Base-by-base conservation (phyloP, 2,797 vertebrate genomes). In the Hoplostethus atlanticus region DNA sequence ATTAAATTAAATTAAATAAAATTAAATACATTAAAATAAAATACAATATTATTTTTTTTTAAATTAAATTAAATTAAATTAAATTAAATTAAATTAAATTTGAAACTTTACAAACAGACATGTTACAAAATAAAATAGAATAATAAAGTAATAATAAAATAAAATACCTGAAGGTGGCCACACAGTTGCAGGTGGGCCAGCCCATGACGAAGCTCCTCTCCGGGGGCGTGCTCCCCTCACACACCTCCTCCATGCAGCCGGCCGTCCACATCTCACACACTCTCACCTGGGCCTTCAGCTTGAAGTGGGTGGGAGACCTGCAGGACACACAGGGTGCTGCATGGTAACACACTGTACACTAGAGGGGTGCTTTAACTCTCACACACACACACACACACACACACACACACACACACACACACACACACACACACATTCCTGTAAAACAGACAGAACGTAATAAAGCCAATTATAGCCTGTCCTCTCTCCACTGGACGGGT, bases 171-270 rank as follows among this genome's bases (percentile, higher is more conserved):
- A 99, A 99, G 42, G 96, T 96, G 68, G 94, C 97, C 79, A 98
- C 97, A 21, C 94, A 97, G 93, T 99, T 99, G 81, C 95, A 96
- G 8, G 96, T 97, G 70, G 97, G 98, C 98, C 98, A 99, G 78
- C 98, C 98, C 89, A 99, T 84, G 79, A 99, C 97, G 17, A 99
- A 99, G 80, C 97, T 97, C 64, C 86, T 94, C 72, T 94, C 92
- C 0, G 93, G 91, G 68, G 89, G 95, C 3, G 95, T 96, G 87
- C 96, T 97, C 36, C 96, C 96, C 82, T 99, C 98, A 73, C 95
- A 98, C 62, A 98, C 97, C 90, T 97, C 97, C 36, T 98, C 97
- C 89, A 96, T 93, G 88, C 97, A 99, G 86, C 90, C 93, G 0
- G 97, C 96, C 7, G 89, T 97, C 98, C 98, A 99, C 96, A 97